A percentile compares a stretch with the other conserved stretches of the same genome.
Evolutionary conservation across 2,888 invertebrate genomes (phyloP).

Genomic region (Malacosoma neustria): DNA sequence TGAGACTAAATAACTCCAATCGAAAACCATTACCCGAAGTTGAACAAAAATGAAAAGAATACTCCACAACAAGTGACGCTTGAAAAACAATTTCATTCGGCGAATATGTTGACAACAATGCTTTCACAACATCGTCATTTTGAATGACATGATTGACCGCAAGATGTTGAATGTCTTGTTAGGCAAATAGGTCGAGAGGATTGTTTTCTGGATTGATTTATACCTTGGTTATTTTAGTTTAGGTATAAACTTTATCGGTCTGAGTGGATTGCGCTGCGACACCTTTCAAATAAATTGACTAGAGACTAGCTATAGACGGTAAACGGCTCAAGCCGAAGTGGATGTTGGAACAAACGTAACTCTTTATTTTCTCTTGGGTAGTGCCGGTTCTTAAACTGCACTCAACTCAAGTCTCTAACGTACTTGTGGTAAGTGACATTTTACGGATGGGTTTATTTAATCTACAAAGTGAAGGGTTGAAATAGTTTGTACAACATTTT

Average conservation of each 20-base stretch:
- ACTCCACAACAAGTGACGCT: background rate
- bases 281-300: conserved; percentile 74
- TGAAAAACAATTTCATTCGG: background rate
- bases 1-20: background rate
- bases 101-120: background rate
- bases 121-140: conserved; percentile 1
- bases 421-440: conserved; percentile 34
- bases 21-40: background rate
- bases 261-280: conserved; percentile 67
- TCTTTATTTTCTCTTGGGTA: conserved; percentile 48
- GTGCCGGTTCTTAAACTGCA: conserved; percentile 46
- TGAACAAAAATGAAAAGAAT: background rate
- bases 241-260: conserved; percentile 41
- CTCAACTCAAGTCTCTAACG: conserved; percentile 32
- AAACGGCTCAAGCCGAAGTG: conserved; percentile 67
- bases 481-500: conserved; percentile 22
- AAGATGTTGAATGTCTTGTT: conserved; percentile 38
- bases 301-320: conserved; percentile 56
- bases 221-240: conserved; percentile 42
- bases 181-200: conserved; percentile 45
- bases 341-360: conserved; percentile 53
- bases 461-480: conserved; percentile 39
- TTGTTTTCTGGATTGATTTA: conserved; percentile 60
- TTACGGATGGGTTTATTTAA: conserved; percentile 43
- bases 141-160: conserved; percentile 17